Evolutionary conservation across 2,113 vertebrate genomes (phyloP), one percentile per base, ranked within the genome.

Genomic region (Canis aureus): DNA sequence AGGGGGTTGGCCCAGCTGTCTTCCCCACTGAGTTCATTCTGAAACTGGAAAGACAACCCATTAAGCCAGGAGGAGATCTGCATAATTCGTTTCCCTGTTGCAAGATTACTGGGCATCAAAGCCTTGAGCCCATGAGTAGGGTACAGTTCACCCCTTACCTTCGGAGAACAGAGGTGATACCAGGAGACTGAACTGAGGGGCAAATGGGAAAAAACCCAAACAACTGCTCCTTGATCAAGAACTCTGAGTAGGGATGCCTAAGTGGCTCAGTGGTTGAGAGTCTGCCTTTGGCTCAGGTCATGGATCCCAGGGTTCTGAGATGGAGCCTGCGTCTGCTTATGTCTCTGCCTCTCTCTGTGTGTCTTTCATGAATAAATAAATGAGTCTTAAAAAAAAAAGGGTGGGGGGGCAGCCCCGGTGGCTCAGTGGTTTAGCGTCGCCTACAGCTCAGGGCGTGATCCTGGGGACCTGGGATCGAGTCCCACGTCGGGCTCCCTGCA

Each of bases 61-160:
- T 82, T 80, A 97, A 94, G 60, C 90, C 83, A 93, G 80, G 64
- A 97, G 43, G 57, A 93, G 93, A 93, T 38, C 71, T 93, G 90
- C 62, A 95, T 74, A 94, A 95, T 89, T 95, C 93, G 94, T 93
- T 85, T 91, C 60, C 51, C 62, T 38, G 25, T 80, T 80, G 71
- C 71, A 81, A 94, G 69, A 93, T 98, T 88, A 96, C 20, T 91
- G 51, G 64, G 93, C 95, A 87, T 84, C 78, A 97, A 96, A 95
- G 78, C 95, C 55, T 60, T 66, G 35, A 94, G 49, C 5, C 55
- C 23, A 89, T 49, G 38, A 94, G 66, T 51, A 20, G 82, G 32
- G 15, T 27, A 60, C 35, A 49, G 59, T 20, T 91, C 73, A 86
- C 67, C 11, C 20, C 35, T 86, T 69, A 59, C 38, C 73, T 94